Evolutionary conservation across 2,797 vertebrate genomes (phyloP), one percentile per base, ranked within the genome.

Genomic region (Hybognathus amarus): DNA sequence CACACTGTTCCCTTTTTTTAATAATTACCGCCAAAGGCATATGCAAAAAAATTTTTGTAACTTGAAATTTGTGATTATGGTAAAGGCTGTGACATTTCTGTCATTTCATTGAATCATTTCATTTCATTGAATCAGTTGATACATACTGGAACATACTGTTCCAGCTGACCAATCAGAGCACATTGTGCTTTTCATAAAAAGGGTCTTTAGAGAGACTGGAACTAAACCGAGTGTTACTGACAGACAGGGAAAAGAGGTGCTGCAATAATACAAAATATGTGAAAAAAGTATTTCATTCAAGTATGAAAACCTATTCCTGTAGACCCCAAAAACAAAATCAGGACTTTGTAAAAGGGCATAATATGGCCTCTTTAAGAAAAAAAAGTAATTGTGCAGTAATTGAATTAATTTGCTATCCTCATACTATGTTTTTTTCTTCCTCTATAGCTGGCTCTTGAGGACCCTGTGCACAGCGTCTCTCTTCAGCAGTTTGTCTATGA

Each of bases 401-500:
- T n/a, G n/a, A n/a, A n/a, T n/a, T n/a, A n/a, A n/a, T 63, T 40
- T 54, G 9, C n/a, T 56, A 18, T 63, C 7, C 75, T 77, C 5
- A 45, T 45, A 13, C 20, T 6, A 10, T 89, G 40, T 77, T 33
- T 45, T 71, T 45, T 36, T 64, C 30, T 69, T 47, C 52, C 2
- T 83, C 22, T 63, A 5, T 40, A 99, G 98, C 90, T 99, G 92
- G 97, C 97, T 76, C 91, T 99, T 89, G 96, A 96, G 92, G 98
- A 99, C 89, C 98, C 98, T 0, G 97, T 99, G 78, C 98, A 99
- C 93, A 94, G 94, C 0, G 96, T 99, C 71, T 98, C 97, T 0
- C 93, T 99, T 82, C 97, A 99, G 92, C 97, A 98, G 91, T 98
- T 95, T 83, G 93, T 96, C 89, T 99, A 97, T 1, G 97, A 99